Conservation (phyloP, 2,113 vertebrate species). For the Heptranchias perlo region DNA sequence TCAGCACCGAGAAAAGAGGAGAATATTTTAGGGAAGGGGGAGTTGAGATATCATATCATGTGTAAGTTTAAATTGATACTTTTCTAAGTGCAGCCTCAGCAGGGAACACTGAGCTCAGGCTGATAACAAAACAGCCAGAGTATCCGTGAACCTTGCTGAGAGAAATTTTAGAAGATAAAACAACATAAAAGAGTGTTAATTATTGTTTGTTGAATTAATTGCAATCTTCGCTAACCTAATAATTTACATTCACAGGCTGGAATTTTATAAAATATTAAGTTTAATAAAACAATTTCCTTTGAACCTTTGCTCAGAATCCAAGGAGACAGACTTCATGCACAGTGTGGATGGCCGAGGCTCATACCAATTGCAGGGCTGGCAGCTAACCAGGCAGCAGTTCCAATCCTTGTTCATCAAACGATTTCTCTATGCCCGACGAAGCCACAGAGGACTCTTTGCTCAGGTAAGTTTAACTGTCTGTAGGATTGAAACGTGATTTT, state of each 20-base stretch:
- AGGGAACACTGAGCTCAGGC: not conserved
- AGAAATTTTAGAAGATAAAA: not conserved
- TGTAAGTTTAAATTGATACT: not conserved
- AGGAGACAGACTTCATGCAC: constrained; percentile 61
- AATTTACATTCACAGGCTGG: not conserved
- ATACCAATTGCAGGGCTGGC: constrained; percentile 54
- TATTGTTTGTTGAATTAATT: not conserved
- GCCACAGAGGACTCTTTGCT: constrained; percentile 68
- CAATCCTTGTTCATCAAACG: constrained; percentile 76
- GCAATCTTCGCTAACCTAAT: not conserved
- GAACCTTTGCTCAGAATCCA: constrained; percentile 47
- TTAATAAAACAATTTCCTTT: not conserved
- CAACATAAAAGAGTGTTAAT: not conserved
- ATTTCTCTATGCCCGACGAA: constrained; percentile 69
- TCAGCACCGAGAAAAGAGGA: not conserved
- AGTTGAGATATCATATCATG: not conserved
- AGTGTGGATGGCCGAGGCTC: constrained; percentile 41
- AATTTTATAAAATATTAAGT: not conserved
- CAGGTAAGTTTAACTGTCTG: constrained; percentile 58
- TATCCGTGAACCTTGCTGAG: not conserved
- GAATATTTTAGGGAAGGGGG: not conserved
- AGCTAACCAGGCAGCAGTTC: constrained; percentile 69
- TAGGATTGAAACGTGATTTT: not conserved
- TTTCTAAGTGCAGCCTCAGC: not conserved
- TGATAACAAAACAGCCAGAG: not conserved